phyloP scores from a whole-genome alignment of 1,140 invertebrate species.

The Penaeus vannamei region DNA sequence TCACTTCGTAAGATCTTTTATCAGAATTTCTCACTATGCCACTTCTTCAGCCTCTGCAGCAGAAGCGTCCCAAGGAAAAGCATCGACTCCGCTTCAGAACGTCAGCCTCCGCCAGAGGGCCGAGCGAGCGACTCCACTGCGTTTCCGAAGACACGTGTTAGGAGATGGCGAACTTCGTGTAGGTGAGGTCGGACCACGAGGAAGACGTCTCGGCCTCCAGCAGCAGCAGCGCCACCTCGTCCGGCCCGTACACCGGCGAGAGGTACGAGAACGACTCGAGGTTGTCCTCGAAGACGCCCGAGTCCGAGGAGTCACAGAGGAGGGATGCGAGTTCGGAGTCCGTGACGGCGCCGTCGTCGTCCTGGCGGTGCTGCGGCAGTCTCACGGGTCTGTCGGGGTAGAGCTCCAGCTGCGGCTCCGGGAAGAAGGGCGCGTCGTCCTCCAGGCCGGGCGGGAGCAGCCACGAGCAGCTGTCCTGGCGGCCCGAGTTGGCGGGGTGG shows the following conservation, averaged over 20 bases:
- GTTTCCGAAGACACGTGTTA: conserved; percentile 7
- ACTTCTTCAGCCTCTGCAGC: no score
- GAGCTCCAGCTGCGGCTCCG: background rate
- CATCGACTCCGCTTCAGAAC: no score
- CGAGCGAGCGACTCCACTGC: background rate
- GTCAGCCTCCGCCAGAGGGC: background rate
- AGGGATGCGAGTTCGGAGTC: conserved; percentile 44
- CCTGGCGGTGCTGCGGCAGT: background rate
- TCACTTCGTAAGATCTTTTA: no score
- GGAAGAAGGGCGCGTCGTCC: conserved; percentile 32
- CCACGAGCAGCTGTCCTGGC: conserved; percentile 35
- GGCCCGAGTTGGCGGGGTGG: no score
- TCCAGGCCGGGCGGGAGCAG: conserved; percentile 34
- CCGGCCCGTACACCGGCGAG: conserved; percentile 43
- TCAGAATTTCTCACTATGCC: no score
- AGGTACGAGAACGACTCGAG: conserved; percentile 50
- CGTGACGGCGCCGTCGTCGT: background rate
- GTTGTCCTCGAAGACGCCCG: conserved; percentile 44
- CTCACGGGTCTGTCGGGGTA: background rate
- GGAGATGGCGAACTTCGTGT: conserved; percentile 38
- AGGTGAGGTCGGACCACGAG: conserved; percentile 35
- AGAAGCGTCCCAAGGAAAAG: no score
- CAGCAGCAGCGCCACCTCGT: conserved; percentile 39
- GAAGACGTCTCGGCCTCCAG: conserved; percentile 34
- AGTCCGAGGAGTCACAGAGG: conserved; percentile 47